Conservation (phyloP, 2,113 vertebrate species). For the Scophthalmus maximus region DNA sequence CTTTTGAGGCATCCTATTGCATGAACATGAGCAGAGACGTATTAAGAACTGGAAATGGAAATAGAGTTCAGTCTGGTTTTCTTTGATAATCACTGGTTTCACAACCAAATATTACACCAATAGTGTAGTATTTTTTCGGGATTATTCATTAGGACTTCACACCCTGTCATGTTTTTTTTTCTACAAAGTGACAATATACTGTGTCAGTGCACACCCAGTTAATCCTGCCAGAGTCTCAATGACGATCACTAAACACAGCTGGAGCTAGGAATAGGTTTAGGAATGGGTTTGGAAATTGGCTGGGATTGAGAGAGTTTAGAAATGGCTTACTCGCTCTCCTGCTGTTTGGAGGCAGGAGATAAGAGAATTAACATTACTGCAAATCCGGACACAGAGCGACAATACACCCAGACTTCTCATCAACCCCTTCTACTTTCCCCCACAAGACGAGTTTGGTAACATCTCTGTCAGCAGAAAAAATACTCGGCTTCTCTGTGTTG, state of each 20-base stretch:
- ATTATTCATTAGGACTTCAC: not conserved
- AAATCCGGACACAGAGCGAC: conserved; percentile 42
- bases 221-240: conserved; percentile 39
- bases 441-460: conserved; percentile 47
- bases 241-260: conserved; percentile 37
- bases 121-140: not conserved
- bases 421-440: conserved; percentile 6
- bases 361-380: conserved; percentile 79
- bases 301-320: conserved; percentile 50
- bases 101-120: not conserved
- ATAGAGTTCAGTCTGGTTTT: not conserved
- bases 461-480: conserved; percentile 56
- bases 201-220: not conserved
- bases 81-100: not conserved
- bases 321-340: conserved; percentile 56
- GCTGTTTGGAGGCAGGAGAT: conserved; percentile 77
- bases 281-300: conserved; percentile 33
- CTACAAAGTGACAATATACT: not conserved
- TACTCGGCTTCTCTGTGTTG: not conserved
- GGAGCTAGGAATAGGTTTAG: conserved; percentile 30
- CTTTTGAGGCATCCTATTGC: not conserved
- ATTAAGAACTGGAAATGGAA: not conserved
- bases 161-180: not conserved
- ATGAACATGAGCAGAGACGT: not conserved
- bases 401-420: conserved; percentile 47